A percentile compares a stretch with the other conserved stretches of the same genome.
phyloP scores from a whole-genome alignment of 1,140 invertebrate species.

The Octopus sinensis region DNA sequence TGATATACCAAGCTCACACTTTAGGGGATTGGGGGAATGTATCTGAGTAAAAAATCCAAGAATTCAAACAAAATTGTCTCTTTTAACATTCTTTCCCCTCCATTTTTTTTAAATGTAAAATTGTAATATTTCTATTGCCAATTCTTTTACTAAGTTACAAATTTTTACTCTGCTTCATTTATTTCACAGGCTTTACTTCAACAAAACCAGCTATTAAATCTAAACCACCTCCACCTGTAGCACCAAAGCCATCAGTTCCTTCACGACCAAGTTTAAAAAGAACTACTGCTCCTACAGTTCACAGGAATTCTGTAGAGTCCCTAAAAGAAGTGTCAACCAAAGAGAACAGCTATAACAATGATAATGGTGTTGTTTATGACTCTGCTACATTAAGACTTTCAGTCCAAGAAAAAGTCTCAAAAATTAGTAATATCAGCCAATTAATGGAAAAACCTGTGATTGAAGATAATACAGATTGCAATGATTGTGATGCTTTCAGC shows the following conservation, averaged over 20 bases:
- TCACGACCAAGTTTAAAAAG: constrained; percentile 13
- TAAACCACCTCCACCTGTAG: constrained; percentile 21
- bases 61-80: no score
- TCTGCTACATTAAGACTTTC: constrained; percentile 32
- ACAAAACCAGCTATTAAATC: not conserved
- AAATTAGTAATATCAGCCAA: constrained; percentile 25
- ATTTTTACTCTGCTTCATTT: no score
- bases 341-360: constrained; percentile 12
- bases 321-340: constrained; percentile 12
- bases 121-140: no score
- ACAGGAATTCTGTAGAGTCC: not conserved
- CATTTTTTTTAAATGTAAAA: no score
- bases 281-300: not conserved
- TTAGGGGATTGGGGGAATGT: no score
- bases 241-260: constrained; percentile 20
- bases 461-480: no score
- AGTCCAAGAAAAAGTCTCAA: constrained; percentile 38
- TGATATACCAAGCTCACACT: no score
- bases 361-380: constrained; percentile 32
- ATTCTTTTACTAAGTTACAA: no score
- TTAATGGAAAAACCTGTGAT: no score
- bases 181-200: no score
- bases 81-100: no score
- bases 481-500: not conserved
- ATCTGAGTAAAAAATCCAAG: no score